Conservation (phyloP, 2,888 invertebrate genomes). For the Pollenia griseotomentosa region DNA sequence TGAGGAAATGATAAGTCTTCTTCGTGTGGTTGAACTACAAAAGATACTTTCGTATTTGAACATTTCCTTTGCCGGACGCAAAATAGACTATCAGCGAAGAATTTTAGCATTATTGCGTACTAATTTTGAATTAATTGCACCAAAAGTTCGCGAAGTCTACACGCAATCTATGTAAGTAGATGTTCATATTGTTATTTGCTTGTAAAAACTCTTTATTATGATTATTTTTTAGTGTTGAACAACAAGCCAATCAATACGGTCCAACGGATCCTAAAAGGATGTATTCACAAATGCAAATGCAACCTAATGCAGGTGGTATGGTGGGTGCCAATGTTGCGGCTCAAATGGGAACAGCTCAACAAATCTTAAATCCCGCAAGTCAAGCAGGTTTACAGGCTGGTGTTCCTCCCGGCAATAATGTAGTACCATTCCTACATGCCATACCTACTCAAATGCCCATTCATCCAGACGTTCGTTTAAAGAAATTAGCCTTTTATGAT, state of each 20-base stretch:
- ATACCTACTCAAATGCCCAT: constrained; percentile 89
- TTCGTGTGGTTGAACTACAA: constrained; percentile 94
- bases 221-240: constrained; percentile 74
- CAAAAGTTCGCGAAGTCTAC: constrained; percentile 86
- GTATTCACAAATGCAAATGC: constrained; percentile 83
- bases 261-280: constrained; percentile 82
- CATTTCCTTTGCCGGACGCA: constrained; percentile 91
- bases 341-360: constrained; percentile 75
- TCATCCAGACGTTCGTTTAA: constrained; percentile 96
- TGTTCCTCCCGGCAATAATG: constrained; percentile 82
- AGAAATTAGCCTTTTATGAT: constrained; percentile 96
- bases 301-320: constrained; percentile 79
- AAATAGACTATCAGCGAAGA: constrained; percentile 90
- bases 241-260: constrained; percentile 76
- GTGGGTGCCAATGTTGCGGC: constrained; percentile 76
- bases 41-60: constrained; percentile 92
- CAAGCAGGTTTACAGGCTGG: constrained; percentile 67
- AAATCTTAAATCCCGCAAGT: constrained; percentile 70
- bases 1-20: constrained; percentile 85
- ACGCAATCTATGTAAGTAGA: constrained; percentile 80
- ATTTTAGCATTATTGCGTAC: constrained; percentile 89
- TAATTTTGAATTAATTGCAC: constrained; percentile 86
- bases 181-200: background rate
- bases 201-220: background rate
- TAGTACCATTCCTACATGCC: constrained; percentile 83